Evolutionary conservation across 1,140 invertebrate species (phyloP), one percentile per base, ranked within the genome.

Genomic region (Euglossa dilemma): DNA sequence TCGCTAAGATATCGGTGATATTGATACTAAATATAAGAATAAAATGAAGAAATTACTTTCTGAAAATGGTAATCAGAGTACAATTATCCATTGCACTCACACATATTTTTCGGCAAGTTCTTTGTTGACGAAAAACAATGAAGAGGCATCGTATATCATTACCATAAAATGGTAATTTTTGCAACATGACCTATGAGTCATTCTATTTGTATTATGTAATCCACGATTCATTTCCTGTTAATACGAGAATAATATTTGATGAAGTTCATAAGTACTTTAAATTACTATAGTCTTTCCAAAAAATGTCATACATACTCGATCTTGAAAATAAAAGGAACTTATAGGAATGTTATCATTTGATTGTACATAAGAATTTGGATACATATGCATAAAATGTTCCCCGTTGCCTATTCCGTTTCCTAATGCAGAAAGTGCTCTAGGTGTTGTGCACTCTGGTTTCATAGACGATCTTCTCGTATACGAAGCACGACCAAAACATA

Each of bases 71-170:
- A 45, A 61, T 6, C 9, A 16, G 6, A 23, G 14, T 14, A 12
- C 18, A 36, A 94, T 93, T 25, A 96, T 56, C 36, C 50, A 14
- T 79, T 95, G 93, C 85, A 96, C 96, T 92, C 96, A 96, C 94
- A 97, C 95, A 92, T 99, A 99, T 91, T 97, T 96, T 92, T 97
- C 96, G 4, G 97, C 98, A 67, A 99, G 95, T 74, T 96, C 95
- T 83, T 96, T 96, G 90, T 96, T 97, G 0, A 98, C 95, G 56
- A 97, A 97, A 90, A 98, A 96, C 61, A 99, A 94, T 70, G 95
- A 94, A 43, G 96, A 96, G 1, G 96, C 96, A 90, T 98, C 97
- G 87, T 98, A 99, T 56, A 99, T 95, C n/a, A 96, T 95, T 4
- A 97, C 96, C 67, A 96, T 95, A 0, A 96, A 96, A 80, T 93